A percentile compares a stretch with the other conserved stretches of the same genome.
phyloP scores from a whole-genome alignment of 2,797 vertebrate species.

The Hippopotamyrus pictus region DNA sequence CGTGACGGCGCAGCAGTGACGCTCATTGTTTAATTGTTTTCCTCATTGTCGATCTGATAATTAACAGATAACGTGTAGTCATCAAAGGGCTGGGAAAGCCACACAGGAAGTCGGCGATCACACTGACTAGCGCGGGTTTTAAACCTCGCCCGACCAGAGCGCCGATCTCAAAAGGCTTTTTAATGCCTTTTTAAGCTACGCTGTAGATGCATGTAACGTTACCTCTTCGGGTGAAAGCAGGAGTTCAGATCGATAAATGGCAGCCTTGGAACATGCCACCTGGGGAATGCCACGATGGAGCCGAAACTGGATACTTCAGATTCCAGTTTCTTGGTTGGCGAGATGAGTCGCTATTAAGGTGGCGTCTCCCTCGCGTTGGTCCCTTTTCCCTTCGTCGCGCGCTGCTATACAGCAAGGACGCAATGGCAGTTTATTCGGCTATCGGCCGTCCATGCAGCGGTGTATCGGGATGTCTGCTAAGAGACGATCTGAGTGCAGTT shows the following conservation, averaged over 20 bases:
- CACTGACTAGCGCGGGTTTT: not conserved
- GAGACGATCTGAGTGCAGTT: not conserved
- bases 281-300: constrained; percentile 57
- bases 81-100: not conserved
- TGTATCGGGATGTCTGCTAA: not conserved
- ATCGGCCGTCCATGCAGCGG: not conserved
- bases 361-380: not conserved
- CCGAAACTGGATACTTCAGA: constrained; percentile 10
- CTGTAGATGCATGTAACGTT: not conserved
- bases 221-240: constrained; percentile 64
- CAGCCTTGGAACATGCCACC: constrained; percentile 57
- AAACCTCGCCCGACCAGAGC: not conserved
- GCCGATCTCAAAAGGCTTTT: not conserved
- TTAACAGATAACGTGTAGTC: not conserved
- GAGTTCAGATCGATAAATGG: constrained; percentile 55
- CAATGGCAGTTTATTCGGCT: not conserved
- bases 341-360: not conserved
- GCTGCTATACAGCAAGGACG: not conserved
- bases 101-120: not conserved
- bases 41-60: not conserved
- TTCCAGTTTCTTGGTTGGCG: constrained; percentile 1
- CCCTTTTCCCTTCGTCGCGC: not conserved
- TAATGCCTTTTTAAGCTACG: not conserved
- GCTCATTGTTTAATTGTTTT: not conserved
- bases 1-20: not conserved